Conservation (phyloP, 2,113 vertebrate genomes). For the Glareola pratincola region DNA sequence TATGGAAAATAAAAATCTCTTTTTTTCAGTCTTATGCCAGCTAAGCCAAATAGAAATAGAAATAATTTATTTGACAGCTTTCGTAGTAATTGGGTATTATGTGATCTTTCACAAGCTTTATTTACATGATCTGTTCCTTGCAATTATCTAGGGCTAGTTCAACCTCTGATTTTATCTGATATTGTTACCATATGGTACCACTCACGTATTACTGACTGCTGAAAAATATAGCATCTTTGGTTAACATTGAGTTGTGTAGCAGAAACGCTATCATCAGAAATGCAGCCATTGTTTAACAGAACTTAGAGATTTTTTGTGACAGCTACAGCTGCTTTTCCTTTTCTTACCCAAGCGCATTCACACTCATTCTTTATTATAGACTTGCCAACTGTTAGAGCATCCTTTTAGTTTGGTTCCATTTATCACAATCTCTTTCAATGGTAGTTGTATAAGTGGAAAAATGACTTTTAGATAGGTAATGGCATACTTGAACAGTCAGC, state of each 20-base stretch:
- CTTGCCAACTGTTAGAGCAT: not conserved
- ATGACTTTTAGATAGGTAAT: not conserved
- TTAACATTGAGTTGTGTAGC: not conserved
- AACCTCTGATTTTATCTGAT: not conserved
- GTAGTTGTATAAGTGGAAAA: not conserved
- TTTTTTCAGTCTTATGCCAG: not conserved
- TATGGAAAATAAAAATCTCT: not conserved
- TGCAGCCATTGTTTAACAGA: not conserved
- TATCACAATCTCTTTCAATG: not conserved
- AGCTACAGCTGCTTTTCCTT: conserved; percentile 9
- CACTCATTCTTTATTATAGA: not conserved
- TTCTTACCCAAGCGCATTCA: not conserved
- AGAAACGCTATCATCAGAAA: not conserved
- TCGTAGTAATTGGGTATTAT: not conserved
- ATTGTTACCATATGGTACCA: not conserved
- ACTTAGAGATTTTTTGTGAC: not conserved
- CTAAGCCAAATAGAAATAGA: not conserved
- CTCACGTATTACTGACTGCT: not conserved
- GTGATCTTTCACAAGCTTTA: not conserved
- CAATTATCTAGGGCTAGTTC: not conserved
- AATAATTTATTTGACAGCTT: not conserved
- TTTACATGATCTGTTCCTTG: not conserved
- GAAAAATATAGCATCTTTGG: not conserved
- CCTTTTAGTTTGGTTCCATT: not conserved
- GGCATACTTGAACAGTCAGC: not conserved